Evolutionary conservation across 1,140 invertebrate genomes (phyloP).

Genomic region (Bicyclus anynana): DNA sequence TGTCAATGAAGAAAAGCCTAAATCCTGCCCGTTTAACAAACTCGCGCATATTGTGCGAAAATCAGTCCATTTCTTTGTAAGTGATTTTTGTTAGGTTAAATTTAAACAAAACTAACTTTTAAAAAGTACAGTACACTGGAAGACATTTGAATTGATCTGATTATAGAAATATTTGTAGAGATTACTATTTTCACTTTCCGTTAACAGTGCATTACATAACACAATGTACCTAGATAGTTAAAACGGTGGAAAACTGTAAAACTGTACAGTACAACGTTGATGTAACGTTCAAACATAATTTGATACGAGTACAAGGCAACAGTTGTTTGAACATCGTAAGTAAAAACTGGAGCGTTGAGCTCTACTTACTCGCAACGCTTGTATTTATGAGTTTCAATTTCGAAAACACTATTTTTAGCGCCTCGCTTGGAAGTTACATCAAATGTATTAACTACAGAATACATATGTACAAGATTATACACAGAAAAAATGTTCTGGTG

Average conservation of each 20-base stretch:
- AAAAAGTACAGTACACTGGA: no score
- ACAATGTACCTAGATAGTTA: neutral
- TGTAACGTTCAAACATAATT: constrained; percentile 16
- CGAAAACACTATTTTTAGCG: constrained; percentile 17
- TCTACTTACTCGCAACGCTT: constrained; percentile 18
- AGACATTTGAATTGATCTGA: no score
- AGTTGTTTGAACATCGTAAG: constrained; percentile 22
- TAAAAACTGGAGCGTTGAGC: constrained; percentile 21
- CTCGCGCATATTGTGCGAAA: no score
- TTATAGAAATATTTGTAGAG: no score
- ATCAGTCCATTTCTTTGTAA: no score
- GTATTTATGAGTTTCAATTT: constrained; percentile 25
- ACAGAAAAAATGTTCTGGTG: no score
- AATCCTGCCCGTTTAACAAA: no score
- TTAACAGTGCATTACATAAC: neutral
- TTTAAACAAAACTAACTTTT: no score
- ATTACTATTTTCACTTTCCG: neutral
- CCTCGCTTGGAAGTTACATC: constrained; percentile 4
- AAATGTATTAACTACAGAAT: neutral
- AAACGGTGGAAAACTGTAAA: neutral
- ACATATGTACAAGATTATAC: neutral
- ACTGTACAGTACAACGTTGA: constrained; percentile 16
- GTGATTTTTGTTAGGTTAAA: no score
- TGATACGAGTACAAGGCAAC: constrained; percentile 27
- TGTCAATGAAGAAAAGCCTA: no score